These are phyloP conservation scores for Stegastes partitus DNA, from an alignment of 2,113 vertebrate genomes.

Conservation along the genomic window DNA sequence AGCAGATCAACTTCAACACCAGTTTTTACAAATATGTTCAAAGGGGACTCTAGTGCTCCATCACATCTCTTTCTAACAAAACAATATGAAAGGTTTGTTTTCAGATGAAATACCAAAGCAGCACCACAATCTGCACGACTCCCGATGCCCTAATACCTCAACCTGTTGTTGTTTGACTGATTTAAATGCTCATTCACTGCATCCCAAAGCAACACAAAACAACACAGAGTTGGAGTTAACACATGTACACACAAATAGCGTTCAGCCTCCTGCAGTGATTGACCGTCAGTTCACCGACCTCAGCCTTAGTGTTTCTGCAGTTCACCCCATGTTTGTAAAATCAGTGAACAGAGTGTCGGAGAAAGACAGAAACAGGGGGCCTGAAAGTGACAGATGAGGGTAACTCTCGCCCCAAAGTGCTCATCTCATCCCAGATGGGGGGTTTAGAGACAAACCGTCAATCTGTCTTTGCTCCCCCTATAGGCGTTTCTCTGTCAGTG, in stretches of 20 bases:
- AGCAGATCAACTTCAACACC: no score
- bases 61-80: no score
- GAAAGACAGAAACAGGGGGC: neutral
- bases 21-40: no score
- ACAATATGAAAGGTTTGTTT: neutral
- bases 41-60: no score
- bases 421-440: constrained; percentile 33
- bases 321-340: constrained; percentile 25
- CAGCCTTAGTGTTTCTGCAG: constrained; percentile 10
- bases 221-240: neutral
- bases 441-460: constrained; percentile 51
- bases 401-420: constrained; percentile 38
- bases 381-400: constrained; percentile 55
- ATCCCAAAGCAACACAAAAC: constrained; percentile 3
- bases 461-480: constrained; percentile 45
- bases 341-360: constrained; percentile 4
- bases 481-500: constrained; percentile 22
- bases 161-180: neutral
- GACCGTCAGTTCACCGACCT: constrained; percentile 52
- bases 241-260: neutral
- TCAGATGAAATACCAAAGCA: neutral
- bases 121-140: neutral
- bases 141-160: neutral
- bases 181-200: constrained; percentile 4
- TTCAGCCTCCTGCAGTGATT: constrained; percentile 22